Evolutionary conservation across 2,888 invertebrate genomes (phyloP).

Genomic region (Leptopterna dolabrata): DNA sequence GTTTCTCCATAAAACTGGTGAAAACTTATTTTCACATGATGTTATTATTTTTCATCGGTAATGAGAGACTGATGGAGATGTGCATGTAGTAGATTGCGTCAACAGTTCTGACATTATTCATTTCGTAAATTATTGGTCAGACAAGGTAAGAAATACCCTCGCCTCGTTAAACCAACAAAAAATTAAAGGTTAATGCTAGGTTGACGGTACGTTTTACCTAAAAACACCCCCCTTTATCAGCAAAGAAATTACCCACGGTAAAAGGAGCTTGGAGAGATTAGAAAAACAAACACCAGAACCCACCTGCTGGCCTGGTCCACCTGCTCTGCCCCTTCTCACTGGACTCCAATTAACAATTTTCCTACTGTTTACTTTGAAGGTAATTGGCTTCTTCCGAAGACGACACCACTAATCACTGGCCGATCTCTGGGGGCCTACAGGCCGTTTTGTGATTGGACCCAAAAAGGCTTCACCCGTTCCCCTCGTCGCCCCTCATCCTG

Average conservation of each 20-base stretch:
- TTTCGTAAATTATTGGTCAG: not conserved
- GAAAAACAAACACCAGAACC: conserved; percentile 44
- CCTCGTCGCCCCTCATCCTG: not conserved
- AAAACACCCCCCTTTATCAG: not conserved
- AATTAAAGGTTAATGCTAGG: not conserved
- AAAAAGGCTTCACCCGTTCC: not conserved
- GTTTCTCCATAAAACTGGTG: no score
- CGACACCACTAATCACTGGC: conserved; percentile 47
- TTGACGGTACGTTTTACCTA: conserved; percentile 1
- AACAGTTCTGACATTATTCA: no score
- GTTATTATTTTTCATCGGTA: no score
- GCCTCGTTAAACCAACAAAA: not conserved
- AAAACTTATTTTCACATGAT: no score
- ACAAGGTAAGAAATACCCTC: not conserved
- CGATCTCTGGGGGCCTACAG: not conserved
- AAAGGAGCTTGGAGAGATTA: not conserved
- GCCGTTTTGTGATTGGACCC: conserved; percentile 27
- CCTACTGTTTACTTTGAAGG: conserved; percentile 50
- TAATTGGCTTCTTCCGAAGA: conserved; percentile 49
- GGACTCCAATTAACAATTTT: conserved; percentile 53
- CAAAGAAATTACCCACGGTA: conserved; percentile 11
- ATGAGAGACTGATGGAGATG: no score
- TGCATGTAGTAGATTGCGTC: no score
- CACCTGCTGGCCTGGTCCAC: conserved; percentile 43
- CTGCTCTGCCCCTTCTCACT: conserved; percentile 7